Percentiles rank a stretch among this genome's conserved stretches.
phyloP scores from a whole-genome alignment of 1,140 invertebrate species.

The Tetramorium parvispinum region DNA sequence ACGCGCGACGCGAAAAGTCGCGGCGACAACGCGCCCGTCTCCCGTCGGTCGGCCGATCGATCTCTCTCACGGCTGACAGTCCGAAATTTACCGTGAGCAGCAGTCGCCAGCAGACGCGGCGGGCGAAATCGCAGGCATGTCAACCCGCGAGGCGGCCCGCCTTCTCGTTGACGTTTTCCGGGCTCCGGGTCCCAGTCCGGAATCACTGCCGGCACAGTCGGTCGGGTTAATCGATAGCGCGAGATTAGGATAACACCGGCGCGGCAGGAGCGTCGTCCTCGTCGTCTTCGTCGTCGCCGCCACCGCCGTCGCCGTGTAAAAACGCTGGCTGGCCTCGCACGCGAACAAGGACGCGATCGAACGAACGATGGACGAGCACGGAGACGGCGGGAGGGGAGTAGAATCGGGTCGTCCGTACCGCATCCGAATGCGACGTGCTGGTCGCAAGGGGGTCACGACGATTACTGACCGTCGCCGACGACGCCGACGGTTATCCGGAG shows the following conservation, averaged over 20 bases:
- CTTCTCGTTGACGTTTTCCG: not conserved
- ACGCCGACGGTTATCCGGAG: slow-evolving; percentile 70
- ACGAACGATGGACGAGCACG: slow-evolving; percentile 32
- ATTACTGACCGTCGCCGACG: slow-evolving; percentile 75
- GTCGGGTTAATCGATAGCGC: slow-evolving; percentile 80
- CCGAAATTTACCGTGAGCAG: slow-evolving; percentile 63
- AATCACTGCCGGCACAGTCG: slow-evolving; percentile 77
- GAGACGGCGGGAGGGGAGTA: slow-evolving; percentile 5
- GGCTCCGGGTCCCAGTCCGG: not conserved
- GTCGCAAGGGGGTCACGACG: slow-evolving; percentile 73
- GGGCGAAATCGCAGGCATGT: slow-evolving; percentile 22
- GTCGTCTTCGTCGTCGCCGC: not conserved
- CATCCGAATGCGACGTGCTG: slow-evolving; percentile 61
- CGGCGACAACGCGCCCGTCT: not conserved
- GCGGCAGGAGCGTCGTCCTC: slow-evolving; percentile 24
- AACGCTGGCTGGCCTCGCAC: slow-evolving; percentile 30
- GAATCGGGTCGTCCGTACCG: slow-evolving; percentile 62
- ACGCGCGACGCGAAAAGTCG: not conserved
- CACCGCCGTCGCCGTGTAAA: slow-evolving; percentile 1
- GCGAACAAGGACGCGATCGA: slow-evolving; percentile 47
- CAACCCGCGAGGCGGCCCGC: not conserved
- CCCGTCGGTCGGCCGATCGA: not conserved
- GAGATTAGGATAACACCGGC: slow-evolving; percentile 77
- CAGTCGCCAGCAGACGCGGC: not conserved
- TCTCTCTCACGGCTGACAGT: not conserved